Evolutionary conservation across 2,113 vertebrate genomes (phyloP).

Genomic region (Hippoglossus stenolepis): DNA sequence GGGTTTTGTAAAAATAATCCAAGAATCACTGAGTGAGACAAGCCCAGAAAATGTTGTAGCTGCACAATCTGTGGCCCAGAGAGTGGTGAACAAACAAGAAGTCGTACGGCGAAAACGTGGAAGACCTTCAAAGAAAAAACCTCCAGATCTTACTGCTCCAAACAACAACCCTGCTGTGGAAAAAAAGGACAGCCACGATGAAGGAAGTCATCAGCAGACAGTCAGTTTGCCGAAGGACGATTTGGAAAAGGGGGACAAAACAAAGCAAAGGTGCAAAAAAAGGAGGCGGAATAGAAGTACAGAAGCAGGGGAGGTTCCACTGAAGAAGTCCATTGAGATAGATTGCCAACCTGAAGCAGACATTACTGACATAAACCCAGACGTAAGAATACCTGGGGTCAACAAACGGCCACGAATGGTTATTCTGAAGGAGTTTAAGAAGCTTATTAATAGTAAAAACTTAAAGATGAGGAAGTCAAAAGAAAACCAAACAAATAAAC

Average conservation of each 20-base stretch:
- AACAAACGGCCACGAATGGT: neutral
- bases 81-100: neutral
- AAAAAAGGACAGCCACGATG: neutral
- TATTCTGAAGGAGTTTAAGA: constrained; percentile 47
- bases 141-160: accelerated
- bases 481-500: neutral
- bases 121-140: constrained; percentile 30
- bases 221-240: neutral
- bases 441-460: constrained; percentile 36
- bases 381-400: neutral
- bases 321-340: neutral
- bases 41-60: neutral
- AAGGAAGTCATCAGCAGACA: neutral
- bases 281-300: neutral
- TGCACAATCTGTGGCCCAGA: accelerated
- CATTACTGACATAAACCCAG: neutral
- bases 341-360: neutral
- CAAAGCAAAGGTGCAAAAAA: neutral
- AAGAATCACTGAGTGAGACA: neutral
- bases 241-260: neutral
- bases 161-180: neutral
- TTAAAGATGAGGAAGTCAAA: constrained; percentile 15
- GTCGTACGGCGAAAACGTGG: constrained; percentile 21
- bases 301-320: neutral
- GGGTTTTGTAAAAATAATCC: constrained; percentile 13